Percentiles rank a stretch among this genome's conserved stretches.
phyloP scores from a whole-genome alignment of 1,140 invertebrate species.

The Drosophila orena region DNA sequence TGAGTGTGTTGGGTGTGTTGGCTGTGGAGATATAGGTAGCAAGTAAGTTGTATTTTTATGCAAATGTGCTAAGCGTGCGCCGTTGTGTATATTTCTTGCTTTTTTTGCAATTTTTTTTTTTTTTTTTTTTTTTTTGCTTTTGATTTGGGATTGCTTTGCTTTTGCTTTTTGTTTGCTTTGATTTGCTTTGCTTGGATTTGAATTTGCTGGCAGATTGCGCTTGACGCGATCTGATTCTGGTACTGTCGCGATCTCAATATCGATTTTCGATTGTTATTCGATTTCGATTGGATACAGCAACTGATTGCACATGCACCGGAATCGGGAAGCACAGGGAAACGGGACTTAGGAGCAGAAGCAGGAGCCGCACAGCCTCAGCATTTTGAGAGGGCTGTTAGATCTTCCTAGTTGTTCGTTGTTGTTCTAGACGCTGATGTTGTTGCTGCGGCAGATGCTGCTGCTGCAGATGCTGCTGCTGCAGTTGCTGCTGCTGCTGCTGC shows the following conservation, averaged over 20 bases:
- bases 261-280: conserved; percentile 46
- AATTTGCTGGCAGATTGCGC: conserved; percentile 58
- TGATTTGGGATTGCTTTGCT: conserved; percentile 45
- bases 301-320: conserved; percentile 82
- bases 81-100: conserved; percentile 44
- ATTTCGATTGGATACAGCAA: conserved; percentile 67
- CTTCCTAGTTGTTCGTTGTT: conserved; percentile 50
- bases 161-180: conserved; percentile 68
- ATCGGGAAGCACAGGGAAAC: conserved; percentile 82
- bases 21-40: conserved; percentile 26
- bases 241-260: conserved; percentile 56
- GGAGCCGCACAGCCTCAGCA: conserved; percentile 76
- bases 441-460: conserved; percentile 18
- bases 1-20: conserved; percentile 6
- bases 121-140: conserved; percentile 49
- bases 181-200: conserved; percentile 61
- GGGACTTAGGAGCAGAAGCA: conserved; percentile 81
- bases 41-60: conserved; percentile 57
- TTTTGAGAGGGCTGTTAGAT: conserved; percentile 52
- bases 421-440: conserved; percentile 32
- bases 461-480: conserved; percentile 19
- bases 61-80: conserved; percentile 81
- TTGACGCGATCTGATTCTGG: conserved; percentile 58
- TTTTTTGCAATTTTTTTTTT: conserved; percentile 26
- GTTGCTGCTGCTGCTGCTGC: neutral